phyloP scores from a whole-genome alignment of 2,797 vertebrate genomes.

The Dromococcyx pavoninus region DNA sequence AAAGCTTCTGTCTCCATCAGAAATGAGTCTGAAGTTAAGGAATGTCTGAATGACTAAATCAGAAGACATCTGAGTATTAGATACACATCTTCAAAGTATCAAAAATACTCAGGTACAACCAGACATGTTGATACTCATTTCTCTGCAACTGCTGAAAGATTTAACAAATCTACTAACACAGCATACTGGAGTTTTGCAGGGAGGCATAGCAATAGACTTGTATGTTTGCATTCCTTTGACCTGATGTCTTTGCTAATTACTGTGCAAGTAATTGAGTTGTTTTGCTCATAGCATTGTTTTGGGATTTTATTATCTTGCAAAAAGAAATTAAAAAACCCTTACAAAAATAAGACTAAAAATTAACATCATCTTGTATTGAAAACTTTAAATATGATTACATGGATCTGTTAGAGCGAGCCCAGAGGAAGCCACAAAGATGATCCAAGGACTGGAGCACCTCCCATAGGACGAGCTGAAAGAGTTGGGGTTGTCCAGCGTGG shows the following conservation, averaged over 20 bases:
- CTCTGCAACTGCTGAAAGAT: constrained; percentile 44
- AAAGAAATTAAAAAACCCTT: not conserved
- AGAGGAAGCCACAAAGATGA: too few species aligned
- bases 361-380: not conserved
- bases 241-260: constrained; percentile 68
- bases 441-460: too few species aligned
- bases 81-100: constrained; percentile 44
- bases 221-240: constrained; percentile 69
- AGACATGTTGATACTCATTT: constrained; percentile 58
- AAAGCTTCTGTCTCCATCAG: constrained; percentile 34
- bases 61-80: constrained; percentile 16
- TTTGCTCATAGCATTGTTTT: constrained; percentile 67
- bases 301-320: constrained; percentile 24
- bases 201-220: constrained; percentile 42
- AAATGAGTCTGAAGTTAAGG: not conserved
- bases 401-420: too few species aligned
- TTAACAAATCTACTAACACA: constrained; percentile 34
- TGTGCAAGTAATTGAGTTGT: constrained; percentile 49
- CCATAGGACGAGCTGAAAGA: too few species aligned
- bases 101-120: constrained; percentile 26
- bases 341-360: not conserved
- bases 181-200: constrained; percentile 16
- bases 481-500: too few species aligned
- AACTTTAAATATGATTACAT: not conserved
- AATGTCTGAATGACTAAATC: constrained; percentile 25